phyloP scores from a whole-genome alignment of 2,797 vertebrate species.

The Sorex maritimensis region DNA sequence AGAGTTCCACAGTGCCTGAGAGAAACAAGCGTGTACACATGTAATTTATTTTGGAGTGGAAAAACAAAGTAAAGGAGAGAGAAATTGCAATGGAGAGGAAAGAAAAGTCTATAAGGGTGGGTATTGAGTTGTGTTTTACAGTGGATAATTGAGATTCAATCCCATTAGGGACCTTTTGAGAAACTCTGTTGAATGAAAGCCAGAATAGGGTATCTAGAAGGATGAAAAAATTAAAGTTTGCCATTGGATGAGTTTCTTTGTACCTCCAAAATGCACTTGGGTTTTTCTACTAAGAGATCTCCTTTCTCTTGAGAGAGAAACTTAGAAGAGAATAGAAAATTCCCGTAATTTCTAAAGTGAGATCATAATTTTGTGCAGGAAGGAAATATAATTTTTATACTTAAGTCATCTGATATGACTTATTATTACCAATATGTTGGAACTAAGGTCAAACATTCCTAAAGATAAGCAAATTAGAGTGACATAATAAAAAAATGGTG shows the following conservation, averaged over 20 bases:
- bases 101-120: background rate
- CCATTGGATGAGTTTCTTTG: background rate
- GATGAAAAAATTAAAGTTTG: background rate
- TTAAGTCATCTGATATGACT: background rate
- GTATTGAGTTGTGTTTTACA: slow-evolving; percentile 32
- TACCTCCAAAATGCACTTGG: background rate
- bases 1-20: background rate
- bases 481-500: background rate
- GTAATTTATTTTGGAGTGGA: slow-evolving; percentile 15
- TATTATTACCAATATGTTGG: background rate
- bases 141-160: background rate
- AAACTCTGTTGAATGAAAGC: background rate
- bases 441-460: background rate
- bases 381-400: background rate
- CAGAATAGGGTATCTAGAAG: background rate
- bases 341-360: background rate
- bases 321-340: background rate
- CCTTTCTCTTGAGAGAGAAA: background rate
- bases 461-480: background rate
- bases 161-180: background rate
- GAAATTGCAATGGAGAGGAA: background rate
- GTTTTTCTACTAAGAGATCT: background rate
- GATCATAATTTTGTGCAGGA: background rate
- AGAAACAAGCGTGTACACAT: background rate
- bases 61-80: background rate